Evolutionary conservation across 2,113 vertebrate species (phyloP), one percentile per base, ranked within the genome.

Genomic region (Sapajus apella): DNA sequence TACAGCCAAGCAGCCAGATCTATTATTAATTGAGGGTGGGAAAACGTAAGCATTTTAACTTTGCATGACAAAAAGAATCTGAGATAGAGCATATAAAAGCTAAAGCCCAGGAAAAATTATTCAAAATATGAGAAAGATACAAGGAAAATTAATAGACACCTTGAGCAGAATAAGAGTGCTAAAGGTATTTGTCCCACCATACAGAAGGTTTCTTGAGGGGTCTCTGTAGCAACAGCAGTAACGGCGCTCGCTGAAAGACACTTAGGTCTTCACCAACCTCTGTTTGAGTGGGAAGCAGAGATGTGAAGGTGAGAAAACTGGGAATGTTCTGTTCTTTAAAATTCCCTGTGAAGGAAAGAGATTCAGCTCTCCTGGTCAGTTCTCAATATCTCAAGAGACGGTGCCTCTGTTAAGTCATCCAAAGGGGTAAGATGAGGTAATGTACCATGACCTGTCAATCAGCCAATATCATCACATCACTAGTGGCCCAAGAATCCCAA

Each of bases 111-210:
- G 50, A 87, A 84, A 64, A 87, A 89, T 87, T 83, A 84, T 87
- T 95, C 43, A 95, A 96, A 70, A 58, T 70, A 76, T 37, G 90
- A 58, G 61, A 80, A 96, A 94, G 47, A 90, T 77, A 64, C 6
- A 52, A 91, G 85, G 84, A 72, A 96, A 90, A 96, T 66, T 25
- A 94, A 95, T 72, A 91, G 90, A 93, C 20, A 92, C 43, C 35
- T 80, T 84, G 61, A 85, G 52, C 27, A 77, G 96, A 96, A 79
- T 66, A 75, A 86, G 87, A 73, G 40, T 47, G 23, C 20, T 75
- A 37, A 30, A 73, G 21, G 23, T 25, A 43, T 21, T 25, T 3
- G 55, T 64, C 43, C 37, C 5, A 45, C 56, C 21, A 30, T 3
- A 4, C 8, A 16, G 50, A 80, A 11, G 25, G 0, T 50, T 82